Conservation (phyloP, 2,113 vertebrate genomes). For the Equus quagga region DNA sequence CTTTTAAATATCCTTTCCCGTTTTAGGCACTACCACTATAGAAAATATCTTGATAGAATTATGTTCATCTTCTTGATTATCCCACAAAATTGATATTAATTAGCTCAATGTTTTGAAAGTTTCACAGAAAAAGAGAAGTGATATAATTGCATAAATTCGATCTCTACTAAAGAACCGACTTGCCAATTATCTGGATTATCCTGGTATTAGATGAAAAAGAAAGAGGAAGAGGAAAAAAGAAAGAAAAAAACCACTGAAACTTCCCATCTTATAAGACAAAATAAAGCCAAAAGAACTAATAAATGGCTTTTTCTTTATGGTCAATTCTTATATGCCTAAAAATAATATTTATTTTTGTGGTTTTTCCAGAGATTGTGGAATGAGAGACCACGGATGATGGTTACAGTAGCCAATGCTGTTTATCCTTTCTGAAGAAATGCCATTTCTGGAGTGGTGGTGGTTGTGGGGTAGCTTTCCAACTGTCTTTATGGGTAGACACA, state of each 20-base stretch:
- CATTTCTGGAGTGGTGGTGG: not conserved
- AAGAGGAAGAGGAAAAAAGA: not conserved
- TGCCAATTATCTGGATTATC: not conserved
- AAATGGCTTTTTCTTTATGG: not conserved
- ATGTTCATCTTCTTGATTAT: not conserved
- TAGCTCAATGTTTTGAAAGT: not conserved
- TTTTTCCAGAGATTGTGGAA: not conserved
- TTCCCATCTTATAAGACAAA: not conserved
- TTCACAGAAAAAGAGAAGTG: not conserved
- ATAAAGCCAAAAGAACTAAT: not conserved
- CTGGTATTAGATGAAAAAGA: not conserved
- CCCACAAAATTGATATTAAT: conserved; percentile 6
- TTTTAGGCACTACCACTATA: not conserved
- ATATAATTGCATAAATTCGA: not conserved
- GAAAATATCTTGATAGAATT: conserved; percentile 26
- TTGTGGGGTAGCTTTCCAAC: not conserved
- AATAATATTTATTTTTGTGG: not conserved
- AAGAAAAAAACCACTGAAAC: not conserved
- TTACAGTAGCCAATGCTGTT: not conserved
- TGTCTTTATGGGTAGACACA: not conserved
- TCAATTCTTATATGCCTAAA: not conserved
- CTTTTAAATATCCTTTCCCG: not conserved
- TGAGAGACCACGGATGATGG: not conserved
- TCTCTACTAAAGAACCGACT: not conserved
- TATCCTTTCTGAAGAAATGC: not conserved